A percentile compares a stretch with the other conserved stretches of the same genome.
phyloP scores from a whole-genome alignment of 2,888 invertebrate genomes.

The Gymnosoma rotundatum region DNA sequence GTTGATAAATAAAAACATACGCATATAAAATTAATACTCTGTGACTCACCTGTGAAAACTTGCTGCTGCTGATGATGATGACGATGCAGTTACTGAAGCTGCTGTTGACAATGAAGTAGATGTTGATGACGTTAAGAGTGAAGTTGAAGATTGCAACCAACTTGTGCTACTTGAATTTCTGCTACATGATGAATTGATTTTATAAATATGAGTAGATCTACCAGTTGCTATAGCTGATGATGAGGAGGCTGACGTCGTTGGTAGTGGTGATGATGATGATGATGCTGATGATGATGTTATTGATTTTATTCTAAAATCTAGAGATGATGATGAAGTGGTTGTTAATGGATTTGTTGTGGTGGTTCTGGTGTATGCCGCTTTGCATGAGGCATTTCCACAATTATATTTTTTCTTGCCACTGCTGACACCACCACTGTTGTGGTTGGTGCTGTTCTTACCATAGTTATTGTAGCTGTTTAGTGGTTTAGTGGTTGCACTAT shows the following conservation, averaged over 20 bases:
- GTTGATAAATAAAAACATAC: slow-evolving; percentile 42
- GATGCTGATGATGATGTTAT: slow-evolving; percentile 57
- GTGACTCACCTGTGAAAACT: slow-evolving; percentile 70
- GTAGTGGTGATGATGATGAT: slow-evolving; percentile 40
- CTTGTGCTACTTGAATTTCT: slow-evolving; percentile 62
- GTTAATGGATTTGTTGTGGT: slow-evolving; percentile 69
- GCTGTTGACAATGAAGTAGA: slow-evolving; percentile 27
- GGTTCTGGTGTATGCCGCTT: slow-evolving; percentile 61
- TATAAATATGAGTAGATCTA: slow-evolving; percentile 61
- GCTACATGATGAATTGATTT: slow-evolving; percentile 61
- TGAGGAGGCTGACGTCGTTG: slow-evolving; percentile 20
- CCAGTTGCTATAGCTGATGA: slow-evolving; percentile 36
- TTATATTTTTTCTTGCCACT: slow-evolving; percentile 41
- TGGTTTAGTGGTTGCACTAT: slow-evolving; percentile 53
- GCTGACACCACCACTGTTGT: slow-evolving; percentile 43
- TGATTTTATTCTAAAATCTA: slow-evolving; percentile 70
- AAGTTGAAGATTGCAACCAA: slow-evolving; percentile 68
- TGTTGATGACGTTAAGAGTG: slow-evolving; percentile 50
- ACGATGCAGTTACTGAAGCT: slow-evolving; percentile 36
- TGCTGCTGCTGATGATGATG: slow-evolving; percentile 47
- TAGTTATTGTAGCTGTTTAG: slow-evolving; percentile 54
- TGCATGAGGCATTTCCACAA: slow-evolving; percentile 42
- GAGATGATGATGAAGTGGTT: slow-evolving; percentile 57
- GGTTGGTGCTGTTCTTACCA: slow-evolving; percentile 58
- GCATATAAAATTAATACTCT: slow-evolving; percentile 27